These are phyloP conservation scores for Chrysemys picta DNA, from an alignment of 2,113 vertebrate species.

Conservation along the genomic window DNA sequence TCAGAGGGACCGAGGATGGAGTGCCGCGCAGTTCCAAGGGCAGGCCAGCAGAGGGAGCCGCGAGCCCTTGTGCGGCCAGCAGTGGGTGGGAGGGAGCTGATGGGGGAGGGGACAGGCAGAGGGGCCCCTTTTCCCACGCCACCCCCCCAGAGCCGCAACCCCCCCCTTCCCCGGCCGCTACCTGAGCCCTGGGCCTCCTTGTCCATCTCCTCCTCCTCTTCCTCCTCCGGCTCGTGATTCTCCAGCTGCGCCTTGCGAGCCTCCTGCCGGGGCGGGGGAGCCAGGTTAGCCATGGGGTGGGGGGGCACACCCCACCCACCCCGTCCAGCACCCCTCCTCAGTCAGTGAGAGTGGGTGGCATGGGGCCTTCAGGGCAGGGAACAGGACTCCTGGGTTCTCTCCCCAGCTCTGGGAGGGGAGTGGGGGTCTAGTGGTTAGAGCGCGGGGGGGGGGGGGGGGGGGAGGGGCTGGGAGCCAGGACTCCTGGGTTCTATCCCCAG, in stretches of 20 bases:
- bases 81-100: not conserved
- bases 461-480: no score
- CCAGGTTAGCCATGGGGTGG: not conserved
- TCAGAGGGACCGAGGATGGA: not conserved
- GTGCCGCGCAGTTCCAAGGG: not conserved
- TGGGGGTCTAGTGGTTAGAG: no score
- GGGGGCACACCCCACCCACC: not conserved
- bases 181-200: conserved; percentile 87
- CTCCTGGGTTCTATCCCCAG: not conserved
- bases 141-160: not conserved
- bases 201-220: conserved; percentile 90
- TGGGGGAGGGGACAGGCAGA: not conserved
- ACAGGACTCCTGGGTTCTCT: no score
- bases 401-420: no score
- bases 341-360: not conserved
- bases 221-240: conserved; percentile 95
- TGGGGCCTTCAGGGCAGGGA: not conserved
- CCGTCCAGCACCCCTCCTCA: not conserved
- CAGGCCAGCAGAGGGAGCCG: not conserved
- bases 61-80: not conserved
- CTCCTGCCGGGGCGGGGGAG: conserved; percentile 75
- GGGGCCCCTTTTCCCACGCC: not conserved
- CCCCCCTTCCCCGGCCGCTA: conserved; percentile 46
- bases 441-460: no score
- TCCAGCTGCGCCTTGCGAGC: conserved; percentile 93